These are phyloP conservation scores for Felis catus DNA, from an alignment of 2,113 vertebrate species.

Conservation along the genomic window DNA sequence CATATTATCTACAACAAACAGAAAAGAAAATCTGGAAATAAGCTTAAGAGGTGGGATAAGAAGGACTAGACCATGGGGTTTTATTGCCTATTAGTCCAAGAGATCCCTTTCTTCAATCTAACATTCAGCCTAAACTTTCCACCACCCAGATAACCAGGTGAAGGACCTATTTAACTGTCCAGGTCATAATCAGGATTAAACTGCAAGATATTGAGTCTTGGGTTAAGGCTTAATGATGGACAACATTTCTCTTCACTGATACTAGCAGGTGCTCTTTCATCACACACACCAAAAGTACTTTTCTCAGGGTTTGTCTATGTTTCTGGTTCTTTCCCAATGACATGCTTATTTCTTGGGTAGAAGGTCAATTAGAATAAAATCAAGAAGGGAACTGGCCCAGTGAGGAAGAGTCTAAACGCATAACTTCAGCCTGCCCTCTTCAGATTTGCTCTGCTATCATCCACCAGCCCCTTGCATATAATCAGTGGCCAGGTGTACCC, in stretches of 20 bases:
- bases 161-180: too few species aligned
- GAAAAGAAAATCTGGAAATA: not conserved
- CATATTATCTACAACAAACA: not conserved
- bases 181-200: too few species aligned
- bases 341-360: too few species aligned
- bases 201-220: not conserved
- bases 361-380: not conserved
- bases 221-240: too few species aligned
- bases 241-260: not conserved
- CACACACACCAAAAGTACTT: not conserved
- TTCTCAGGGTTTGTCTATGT: not conserved
- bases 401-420: not conserved
- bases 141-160: too few species aligned
- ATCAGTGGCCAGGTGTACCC: fast-evolving
- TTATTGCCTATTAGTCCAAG: not conserved
- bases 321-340: not conserved
- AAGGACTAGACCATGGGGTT: too few species aligned
- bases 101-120: not conserved
- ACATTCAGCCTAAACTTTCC: not conserved
- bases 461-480: fast-evolving
- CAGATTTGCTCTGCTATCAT: too few species aligned
- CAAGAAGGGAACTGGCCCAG: not conserved
- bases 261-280: not conserved
- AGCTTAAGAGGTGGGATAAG: not conserved
- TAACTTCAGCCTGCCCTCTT: not conserved